These are phyloP conservation scores for Agonopterix heracliana DNA, from an alignment of 2,888 invertebrate species.

Conservation along the genomic window DNA sequence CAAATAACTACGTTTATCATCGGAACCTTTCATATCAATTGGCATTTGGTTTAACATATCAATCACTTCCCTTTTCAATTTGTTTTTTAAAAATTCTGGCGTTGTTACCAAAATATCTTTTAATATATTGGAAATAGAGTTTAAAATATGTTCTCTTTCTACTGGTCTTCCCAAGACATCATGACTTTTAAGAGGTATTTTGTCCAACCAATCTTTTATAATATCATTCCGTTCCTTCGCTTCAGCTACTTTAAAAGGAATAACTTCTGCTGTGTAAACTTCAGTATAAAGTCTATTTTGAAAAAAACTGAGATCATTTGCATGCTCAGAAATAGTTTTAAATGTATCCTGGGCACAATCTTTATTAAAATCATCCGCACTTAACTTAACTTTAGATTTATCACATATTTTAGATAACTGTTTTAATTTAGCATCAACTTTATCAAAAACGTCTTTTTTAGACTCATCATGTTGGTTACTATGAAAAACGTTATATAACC, in stretches of 20 bases:
- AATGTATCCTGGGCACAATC: too few species aligned
- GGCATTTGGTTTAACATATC: slow-evolving; percentile 32
- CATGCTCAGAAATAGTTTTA: too few species aligned
- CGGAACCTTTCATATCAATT: slow-evolving; percentile 19
- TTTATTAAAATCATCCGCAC: too few species aligned
- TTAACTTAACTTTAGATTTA: neutral
- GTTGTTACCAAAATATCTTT: slow-evolving; percentile 17
- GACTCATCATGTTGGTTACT: neutral
- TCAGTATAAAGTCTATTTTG: neutral
- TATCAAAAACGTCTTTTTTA: slow-evolving; percentile 10
- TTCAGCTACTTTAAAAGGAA: slow-evolving; percentile 1
- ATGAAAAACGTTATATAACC: slow-evolving; percentile 25
- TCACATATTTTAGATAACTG: neutral
- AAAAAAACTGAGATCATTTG: neutral
- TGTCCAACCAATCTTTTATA: slow-evolving; percentile 33
- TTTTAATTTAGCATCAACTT: slow-evolving; percentile 12
- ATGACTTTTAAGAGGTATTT: slow-evolving; percentile 24
- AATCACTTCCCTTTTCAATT: slow-evolving; percentile 25
- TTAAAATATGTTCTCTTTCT: slow-evolving; percentile 21
- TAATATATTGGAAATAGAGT: slow-evolving; percentile 22
- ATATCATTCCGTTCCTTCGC: slow-evolving; percentile 14
- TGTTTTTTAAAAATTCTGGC: slow-evolving; percentile 16
- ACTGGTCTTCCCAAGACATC: slow-evolving; percentile 19
- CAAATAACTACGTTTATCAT: slow-evolving; percentile 25
- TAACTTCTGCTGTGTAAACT: slow-evolving; percentile 15